Conservation (phyloP, 2,888 invertebrate species). For the Epirrhoe tristata region DNA sequence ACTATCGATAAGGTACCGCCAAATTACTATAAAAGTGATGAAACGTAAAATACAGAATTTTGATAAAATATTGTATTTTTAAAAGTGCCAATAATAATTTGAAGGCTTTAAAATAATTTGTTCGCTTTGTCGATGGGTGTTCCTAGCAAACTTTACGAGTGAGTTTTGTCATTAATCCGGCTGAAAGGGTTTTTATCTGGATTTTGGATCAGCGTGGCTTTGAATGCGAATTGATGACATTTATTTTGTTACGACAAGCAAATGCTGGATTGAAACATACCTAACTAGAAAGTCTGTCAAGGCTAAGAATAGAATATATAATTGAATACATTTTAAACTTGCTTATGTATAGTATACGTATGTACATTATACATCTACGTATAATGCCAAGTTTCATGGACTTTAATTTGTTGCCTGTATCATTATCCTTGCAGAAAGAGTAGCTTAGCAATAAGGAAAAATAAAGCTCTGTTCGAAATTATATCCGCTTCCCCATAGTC, state of each 20-base stretch:
- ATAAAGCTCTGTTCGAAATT: not conserved
- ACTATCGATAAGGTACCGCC: constrained; percentile 16
- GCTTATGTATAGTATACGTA: too few relatives aligned
- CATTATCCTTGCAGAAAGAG: not conserved
- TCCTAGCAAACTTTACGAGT: constrained; percentile 34
- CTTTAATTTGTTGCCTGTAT: not conserved
- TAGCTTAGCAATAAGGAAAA: not conserved
- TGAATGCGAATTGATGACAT: constrained; percentile 30
- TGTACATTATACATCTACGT: too few relatives aligned
- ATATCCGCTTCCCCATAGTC: not conserved
- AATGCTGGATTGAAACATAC: constrained; percentile 19
- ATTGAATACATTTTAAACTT: too few relatives aligned
- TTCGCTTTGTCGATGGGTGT: constrained; percentile 7
- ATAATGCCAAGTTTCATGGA: not conserved
- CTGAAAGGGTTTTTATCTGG: constrained; percentile 41
- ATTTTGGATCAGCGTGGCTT: constrained; percentile 35
- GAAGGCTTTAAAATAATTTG: not conserved
- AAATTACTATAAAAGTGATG: not conserved
- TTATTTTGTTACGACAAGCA: constrained; percentile 26
- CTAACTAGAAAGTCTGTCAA: not conserved
- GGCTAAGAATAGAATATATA: not conserved
- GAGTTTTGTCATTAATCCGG: constrained; percentile 37
- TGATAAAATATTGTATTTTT: not conserved
- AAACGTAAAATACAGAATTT: not conserved
- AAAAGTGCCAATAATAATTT: not conserved